Evolutionary conservation across 1,140 invertebrate species (phyloP), one percentile per base, ranked within the genome.

Genomic region (Medauroidea extradentata): DNA sequence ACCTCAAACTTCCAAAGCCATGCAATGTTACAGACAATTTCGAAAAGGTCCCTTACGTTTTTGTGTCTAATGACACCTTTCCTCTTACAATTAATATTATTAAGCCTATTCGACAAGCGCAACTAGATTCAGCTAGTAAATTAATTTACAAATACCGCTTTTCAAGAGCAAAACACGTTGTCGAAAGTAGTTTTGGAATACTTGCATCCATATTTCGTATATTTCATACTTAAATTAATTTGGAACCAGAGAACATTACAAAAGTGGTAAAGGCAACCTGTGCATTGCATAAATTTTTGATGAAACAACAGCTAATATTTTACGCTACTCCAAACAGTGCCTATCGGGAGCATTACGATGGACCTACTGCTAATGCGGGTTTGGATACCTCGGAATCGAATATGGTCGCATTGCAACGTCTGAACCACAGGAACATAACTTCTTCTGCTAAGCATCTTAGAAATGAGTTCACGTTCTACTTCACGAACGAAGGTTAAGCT

Each of bases 131-230:
- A 14, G 25, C 16, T 14, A 54, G 61, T 24, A 62, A 68, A 58
- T 39, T 62, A 62, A 67, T 78, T n/a, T 80, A 73, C 62, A 79
- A 81, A 62, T 81, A 79, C 61, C 49, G 71, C 21, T 46, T 74
- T 21, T 67, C 63, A 21, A 63, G 72, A 46, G 72, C 71, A 23
- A 63, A 73, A 53, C 61, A 73, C 42, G 70, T 75, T 51, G 68
- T 79, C 4, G 64, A 67, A 63, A 78, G 76, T 67, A 67, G 67
- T 2, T 80, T 79, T 67, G 76, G 74, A 1, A 77, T 80, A 38
- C 52, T 78, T 41, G 67, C 67, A n/a, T 38, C 65, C 13, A 58
- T 61, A 50, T 64, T 64, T 50, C 41, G 56, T 24, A 53, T 64
- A 38, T 42, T 63, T 1, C 42, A 59, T 14, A 62, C 55, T 13